Conservation (phyloP, 2,888 invertebrate genomes). For the Cantharis lateralis region DNA sequence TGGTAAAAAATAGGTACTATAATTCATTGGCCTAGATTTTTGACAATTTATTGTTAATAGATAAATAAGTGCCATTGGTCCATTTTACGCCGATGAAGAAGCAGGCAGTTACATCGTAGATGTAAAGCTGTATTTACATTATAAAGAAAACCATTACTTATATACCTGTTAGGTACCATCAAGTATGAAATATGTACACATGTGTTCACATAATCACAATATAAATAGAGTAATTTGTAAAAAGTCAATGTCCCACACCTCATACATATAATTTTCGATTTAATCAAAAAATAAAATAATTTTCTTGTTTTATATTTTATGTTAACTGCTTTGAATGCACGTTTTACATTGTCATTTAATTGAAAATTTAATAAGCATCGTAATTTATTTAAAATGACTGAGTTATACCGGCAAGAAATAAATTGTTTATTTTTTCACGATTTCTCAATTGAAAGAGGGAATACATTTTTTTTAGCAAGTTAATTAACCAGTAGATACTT, state of each 20-base stretch:
- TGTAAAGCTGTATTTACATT: not conserved
- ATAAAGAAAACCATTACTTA: not conserved
- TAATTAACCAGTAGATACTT: not conserved
- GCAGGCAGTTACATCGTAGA: not conserved
- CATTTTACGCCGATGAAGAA: not conserved
- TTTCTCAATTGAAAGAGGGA: not conserved
- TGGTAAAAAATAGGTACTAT: not conserved
- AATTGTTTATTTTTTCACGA: not conserved
- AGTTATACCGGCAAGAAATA: not conserved
- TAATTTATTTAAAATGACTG: not conserved
- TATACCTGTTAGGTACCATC: not conserved
- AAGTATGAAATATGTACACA: not conserved
- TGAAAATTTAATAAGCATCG: not conserved
- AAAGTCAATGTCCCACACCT: not conserved
- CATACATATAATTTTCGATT: not conserved
- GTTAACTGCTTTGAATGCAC: not conserved
- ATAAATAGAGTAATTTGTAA: not conserved
- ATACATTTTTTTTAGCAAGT: not conserved
- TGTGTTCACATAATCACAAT: not conserved
- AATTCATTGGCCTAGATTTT: not conserved
- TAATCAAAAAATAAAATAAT: not conserved
- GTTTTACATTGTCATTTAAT: not conserved
- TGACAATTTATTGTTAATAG: not conserved
- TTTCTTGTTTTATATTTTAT: not conserved
- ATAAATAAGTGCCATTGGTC: not conserved